These are phyloP conservation scores for Psittacara wagleri DNA, from an alignment of 2,113 vertebrate species.

Conservation along the genomic window DNA sequence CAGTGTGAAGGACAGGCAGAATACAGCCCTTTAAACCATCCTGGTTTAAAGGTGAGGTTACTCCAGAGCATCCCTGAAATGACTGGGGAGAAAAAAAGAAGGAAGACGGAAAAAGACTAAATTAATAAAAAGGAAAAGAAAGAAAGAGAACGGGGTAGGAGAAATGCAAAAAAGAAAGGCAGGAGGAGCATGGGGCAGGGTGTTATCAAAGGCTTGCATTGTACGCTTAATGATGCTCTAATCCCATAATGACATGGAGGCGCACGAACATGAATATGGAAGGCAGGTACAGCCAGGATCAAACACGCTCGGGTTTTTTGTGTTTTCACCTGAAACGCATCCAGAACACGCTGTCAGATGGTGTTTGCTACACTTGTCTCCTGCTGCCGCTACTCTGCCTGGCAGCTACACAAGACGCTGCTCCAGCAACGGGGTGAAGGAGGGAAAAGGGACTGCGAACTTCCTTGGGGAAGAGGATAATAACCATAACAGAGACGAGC, in stretches of 20 bases:
- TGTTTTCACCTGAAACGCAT: slow-evolving; percentile 25
- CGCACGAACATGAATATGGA: background rate
- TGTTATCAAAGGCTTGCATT: background rate
- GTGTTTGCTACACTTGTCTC: background rate
- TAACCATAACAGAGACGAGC: accelerated
- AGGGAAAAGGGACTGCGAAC: background rate
- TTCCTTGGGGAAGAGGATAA: background rate
- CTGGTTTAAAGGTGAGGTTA: background rate
- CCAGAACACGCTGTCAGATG: background rate
- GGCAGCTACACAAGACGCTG: background rate
- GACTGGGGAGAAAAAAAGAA: background rate
- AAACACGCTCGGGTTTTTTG: background rate
- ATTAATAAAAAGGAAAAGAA: background rate
- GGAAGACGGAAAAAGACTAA: background rate
- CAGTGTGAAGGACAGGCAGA: background rate
- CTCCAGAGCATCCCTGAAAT: background rate
- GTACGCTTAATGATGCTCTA: slow-evolving; percentile 53
- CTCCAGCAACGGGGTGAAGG: background rate
- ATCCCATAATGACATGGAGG: slow-evolving; percentile 38
- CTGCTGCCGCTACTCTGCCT: background rate
- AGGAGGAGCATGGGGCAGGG: background rate
- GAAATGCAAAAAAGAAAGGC: background rate
- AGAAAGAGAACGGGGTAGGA: background rate
- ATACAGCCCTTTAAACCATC: background rate
- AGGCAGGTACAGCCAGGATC: slow-evolving; percentile 38